These are phyloP conservation scores for Rhabdomys pumilio DNA, from an alignment of 2,797 vertebrate species.

Conservation along the genomic window DNA sequence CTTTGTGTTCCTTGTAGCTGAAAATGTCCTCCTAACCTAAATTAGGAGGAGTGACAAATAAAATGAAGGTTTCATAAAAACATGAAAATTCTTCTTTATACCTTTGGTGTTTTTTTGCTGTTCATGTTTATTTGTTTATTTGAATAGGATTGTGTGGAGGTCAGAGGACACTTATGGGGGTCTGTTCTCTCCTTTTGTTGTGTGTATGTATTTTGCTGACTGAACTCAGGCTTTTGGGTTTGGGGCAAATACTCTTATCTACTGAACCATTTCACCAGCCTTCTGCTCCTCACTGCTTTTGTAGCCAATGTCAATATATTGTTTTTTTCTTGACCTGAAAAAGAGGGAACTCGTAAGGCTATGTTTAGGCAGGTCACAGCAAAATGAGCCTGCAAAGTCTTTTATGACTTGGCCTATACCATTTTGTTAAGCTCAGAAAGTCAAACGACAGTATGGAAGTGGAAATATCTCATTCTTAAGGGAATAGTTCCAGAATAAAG, in stretches of 20 bases:
- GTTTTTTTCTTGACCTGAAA: constrained; percentile 8
- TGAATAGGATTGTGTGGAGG: background rate
- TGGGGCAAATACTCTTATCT: background rate
- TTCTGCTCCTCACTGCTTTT: background rate
- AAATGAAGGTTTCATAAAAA: background rate
- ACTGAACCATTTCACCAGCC: background rate
- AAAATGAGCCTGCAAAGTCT: background rate
- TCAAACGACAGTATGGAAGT: background rate
- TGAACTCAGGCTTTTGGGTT: background rate
- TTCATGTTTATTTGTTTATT: background rate
- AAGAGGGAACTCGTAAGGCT: background rate
- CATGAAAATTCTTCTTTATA: background rate
- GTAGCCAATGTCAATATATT: background rate
- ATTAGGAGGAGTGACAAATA: background rate
- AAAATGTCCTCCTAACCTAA: constrained; percentile 34
- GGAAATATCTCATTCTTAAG: background rate
- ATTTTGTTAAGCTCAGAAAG: background rate
- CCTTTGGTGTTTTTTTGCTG: background rate
- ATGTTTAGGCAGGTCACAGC: background rate
- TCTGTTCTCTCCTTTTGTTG: background rate
- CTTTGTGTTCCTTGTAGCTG: background rate
- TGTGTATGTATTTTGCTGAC: background rate
- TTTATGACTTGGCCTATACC: background rate
- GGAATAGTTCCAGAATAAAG: constrained; percentile 7
- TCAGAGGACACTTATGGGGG: background rate